Base-by-base conservation (phyloP, 2,113 vertebrate genomes). In the Elgaria multicarinata region DNA sequence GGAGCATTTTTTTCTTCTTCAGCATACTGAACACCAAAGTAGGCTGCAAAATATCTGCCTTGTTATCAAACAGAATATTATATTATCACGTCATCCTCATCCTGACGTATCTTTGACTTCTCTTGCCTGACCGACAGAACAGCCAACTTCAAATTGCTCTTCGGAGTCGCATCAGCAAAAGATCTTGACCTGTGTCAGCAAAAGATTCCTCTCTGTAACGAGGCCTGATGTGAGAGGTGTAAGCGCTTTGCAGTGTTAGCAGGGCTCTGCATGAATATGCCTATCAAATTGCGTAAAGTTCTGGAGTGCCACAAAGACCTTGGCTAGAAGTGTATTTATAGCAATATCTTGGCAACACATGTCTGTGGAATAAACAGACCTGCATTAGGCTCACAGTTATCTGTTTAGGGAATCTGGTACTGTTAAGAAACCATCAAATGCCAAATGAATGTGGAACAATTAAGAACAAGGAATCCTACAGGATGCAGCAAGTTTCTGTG, bases 1-100 rank as follows among this genome's bases (percentile, higher is more conserved):
- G 92, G 84, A 96, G 93, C 93, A 88, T 91, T 95, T 95, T 89
- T 91, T 89, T 92, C 87, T 91, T 46, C 78, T 85, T 89, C 55
- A 76, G 86, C 88, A 91, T 69, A 64, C 88, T 91, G 72, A 92
- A 91, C 44, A 95, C 84, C 82, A 90, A 84, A 76, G 74, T 76
- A 4, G 4, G 53, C 89, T 89, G n/a, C 74, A 79, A 92, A 87
- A n/a, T 0, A 0, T 84, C 67, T 95, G 58, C 50, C 87, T n/a
- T 75, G 87, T 89, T 87, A 88, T 62, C 91, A 88, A 62, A 87
- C 92, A 94, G 92, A 95, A 92, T 92, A 94, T 94, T 87, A 93
- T 90, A 95, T 94, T 93, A 91, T 91, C 90, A 80, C 93, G 81
- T 91, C 90, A 84, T 72, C 79, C n/a, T 92, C 89, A 92, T 79